Conservation (phyloP, 2,113 vertebrate species). For the Rhabdornis inornatus region DNA sequence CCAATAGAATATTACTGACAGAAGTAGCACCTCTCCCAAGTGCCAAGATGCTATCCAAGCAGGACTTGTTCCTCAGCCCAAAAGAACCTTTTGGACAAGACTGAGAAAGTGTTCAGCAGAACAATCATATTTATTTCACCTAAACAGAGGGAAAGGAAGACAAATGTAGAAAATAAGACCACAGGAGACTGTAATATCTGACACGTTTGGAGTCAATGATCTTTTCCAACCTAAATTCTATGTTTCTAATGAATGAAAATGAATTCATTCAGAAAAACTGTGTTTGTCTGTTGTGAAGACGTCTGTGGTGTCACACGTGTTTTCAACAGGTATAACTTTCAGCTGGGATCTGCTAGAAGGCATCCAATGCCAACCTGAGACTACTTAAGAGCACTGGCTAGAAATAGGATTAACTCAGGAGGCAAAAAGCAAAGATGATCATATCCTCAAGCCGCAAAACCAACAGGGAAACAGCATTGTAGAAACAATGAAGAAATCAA, state of each 20-base stretch:
- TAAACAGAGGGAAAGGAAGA: neutral
- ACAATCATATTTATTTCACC: neutral
- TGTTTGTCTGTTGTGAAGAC: neutral
- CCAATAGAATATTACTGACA: neutral
- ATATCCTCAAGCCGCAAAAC: neutral
- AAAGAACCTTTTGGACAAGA: neutral
- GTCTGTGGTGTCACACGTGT: neutral
- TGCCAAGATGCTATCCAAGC: neutral
- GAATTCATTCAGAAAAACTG: neutral
- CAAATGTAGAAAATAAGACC: neutral
- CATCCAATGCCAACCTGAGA: neutral
- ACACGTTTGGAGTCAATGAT: rapidly evolving
- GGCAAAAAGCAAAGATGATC: neutral
- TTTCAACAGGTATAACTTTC: neutral
- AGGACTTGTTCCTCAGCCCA: neutral
- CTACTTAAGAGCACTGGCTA: neutral
- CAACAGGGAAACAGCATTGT: neutral
- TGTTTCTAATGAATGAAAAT: neutral
- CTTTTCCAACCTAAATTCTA: neutral
- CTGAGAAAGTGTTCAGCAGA: neutral
- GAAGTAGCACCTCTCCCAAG: neutral
- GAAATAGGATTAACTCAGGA: neutral
- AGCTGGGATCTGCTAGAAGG: neutral
- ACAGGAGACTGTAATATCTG: neutral
- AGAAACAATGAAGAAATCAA: neutral